These are phyloP conservation scores for Caenorhabditis drosophilae DNA, from an alignment of 2,888 invertebrate species.

Conservation along the genomic window DNA sequence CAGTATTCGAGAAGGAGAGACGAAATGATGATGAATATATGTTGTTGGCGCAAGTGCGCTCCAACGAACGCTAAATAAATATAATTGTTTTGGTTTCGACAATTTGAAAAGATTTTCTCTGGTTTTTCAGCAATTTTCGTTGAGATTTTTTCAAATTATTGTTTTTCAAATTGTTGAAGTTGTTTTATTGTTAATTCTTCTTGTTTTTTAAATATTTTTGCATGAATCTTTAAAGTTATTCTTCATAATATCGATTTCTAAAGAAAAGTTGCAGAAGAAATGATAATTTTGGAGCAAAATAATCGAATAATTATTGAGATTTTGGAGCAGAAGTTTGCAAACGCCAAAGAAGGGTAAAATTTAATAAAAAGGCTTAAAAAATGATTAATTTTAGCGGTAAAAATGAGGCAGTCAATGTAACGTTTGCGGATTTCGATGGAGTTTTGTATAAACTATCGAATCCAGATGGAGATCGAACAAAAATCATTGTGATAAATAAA, in stretches of 20 bases:
- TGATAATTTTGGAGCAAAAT: slow-evolving; percentile 87
- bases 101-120: not conserved
- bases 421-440: slow-evolving; percentile 91
- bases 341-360: slow-evolving; percentile 88
- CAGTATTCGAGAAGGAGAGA: slow-evolving; percentile 12
- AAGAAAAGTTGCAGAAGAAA: slow-evolving; percentile 54
- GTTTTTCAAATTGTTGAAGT: no score
- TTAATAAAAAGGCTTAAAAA: not conserved
- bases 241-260: not conserved
- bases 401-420: slow-evolving; percentile 91
- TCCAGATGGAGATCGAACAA: slow-evolving; percentile 91
- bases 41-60: slow-evolving; percentile 2
- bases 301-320: slow-evolving; percentile 99
- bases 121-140: no score
- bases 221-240: no score
- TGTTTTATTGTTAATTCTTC: no score
- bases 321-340: slow-evolving; percentile 90
- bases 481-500: slow-evolving; percentile 98
- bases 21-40: not conserved
- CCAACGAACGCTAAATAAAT: slow-evolving; percentile 11
- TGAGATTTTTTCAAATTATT: no score
- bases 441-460: slow-evolving; percentile 97
- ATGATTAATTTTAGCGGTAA: slow-evolving; percentile 80
- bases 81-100: slow-evolving; percentile 1
- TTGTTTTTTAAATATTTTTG: no score